Conservation (phyloP, 2,797 vertebrate species). For the Streptopelia turtur region DNA sequence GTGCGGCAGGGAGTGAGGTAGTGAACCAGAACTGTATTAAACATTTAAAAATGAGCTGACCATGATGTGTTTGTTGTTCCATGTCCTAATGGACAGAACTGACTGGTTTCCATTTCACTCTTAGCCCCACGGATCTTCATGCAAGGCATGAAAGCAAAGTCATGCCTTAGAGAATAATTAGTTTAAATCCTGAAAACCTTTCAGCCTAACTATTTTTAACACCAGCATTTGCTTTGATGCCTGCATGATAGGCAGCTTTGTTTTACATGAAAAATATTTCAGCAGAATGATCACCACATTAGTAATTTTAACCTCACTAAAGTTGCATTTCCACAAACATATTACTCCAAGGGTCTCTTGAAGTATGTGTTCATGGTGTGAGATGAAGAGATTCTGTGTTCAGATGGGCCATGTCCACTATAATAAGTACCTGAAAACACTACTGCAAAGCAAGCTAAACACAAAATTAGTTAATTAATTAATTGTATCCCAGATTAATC, state of each 20-base stretch:
- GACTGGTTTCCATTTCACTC: conserved; percentile 26
- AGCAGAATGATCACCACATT: background rate
- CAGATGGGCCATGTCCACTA: rapidly evolving
- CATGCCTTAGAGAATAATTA: background rate
- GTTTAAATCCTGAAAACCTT: background rate
- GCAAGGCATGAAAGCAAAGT: background rate
- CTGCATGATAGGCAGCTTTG: background rate
- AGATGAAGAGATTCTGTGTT: background rate
- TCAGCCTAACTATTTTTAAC: background rate
- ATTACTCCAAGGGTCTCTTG: background rate
- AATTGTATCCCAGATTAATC: background rate
- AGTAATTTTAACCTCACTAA: background rate
- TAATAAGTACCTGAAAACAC: background rate
- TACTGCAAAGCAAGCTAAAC: background rate
- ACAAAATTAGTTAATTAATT: background rate
- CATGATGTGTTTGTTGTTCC: conserved; percentile 29
- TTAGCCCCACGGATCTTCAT: background rate
- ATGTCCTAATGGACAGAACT: background rate
- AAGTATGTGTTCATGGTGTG: background rate
- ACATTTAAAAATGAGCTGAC: conserved; percentile 60
- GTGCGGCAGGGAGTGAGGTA: background rate
- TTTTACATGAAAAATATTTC: background rate
- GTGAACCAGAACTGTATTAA: conserved; percentile 44
- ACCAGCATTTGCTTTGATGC: background rate
- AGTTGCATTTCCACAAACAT: rapidly evolving